These are phyloP conservation scores for Tachycineta bicolor DNA, from an alignment of 2,113 vertebrate species.

Conservation along the genomic window DNA sequence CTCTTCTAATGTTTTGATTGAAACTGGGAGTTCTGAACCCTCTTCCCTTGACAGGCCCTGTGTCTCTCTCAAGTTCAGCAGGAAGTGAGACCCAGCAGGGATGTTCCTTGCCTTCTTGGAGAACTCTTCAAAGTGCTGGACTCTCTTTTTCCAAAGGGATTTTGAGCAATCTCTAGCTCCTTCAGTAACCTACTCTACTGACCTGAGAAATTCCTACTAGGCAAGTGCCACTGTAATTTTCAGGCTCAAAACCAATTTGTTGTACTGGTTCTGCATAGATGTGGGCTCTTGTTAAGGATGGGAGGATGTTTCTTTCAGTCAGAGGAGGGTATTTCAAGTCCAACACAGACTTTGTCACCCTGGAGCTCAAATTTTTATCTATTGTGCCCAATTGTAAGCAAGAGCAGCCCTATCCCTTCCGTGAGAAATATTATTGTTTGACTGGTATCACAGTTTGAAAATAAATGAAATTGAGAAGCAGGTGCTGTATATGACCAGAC, in stretches of 20 bases:
- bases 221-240: neutral
- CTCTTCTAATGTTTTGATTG: neutral
- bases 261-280: neutral
- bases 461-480: slow-evolving; percentile 2
- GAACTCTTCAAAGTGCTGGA: neutral
- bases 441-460: neutral
- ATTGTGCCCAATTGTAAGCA: neutral
- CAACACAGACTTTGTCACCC: neutral
- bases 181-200: neutral
- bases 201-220: neutral
- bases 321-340: neutral
- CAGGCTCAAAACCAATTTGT: neutral
- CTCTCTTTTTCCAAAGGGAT: neutral
- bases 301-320: neutral
- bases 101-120: neutral
- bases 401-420: neutral
- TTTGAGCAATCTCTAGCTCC: neutral
- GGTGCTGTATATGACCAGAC: neutral
- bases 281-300: neutral
- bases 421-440: neutral
- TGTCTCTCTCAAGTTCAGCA: neutral
- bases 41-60: neutral
- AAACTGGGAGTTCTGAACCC: neutral
- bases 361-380: neutral
- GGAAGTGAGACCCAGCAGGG: neutral